Conservation (phyloP, 2,113 vertebrate genomes). For the Arvicanthis niloticus region DNA sequence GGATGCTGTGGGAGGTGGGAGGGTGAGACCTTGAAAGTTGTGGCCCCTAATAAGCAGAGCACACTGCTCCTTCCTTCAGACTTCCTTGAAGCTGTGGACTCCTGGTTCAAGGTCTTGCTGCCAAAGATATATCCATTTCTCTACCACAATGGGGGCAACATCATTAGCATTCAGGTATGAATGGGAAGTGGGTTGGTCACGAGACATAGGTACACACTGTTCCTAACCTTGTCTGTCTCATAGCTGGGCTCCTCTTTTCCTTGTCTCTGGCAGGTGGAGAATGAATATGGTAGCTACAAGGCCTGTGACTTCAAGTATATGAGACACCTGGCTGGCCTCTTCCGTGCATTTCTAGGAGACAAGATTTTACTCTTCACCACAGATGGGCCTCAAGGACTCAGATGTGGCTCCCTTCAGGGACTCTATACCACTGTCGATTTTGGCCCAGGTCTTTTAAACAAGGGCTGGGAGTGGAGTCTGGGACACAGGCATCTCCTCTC, state of each 20-base stretch:
- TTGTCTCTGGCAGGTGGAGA: slow-evolving; percentile 91
- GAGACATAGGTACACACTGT: neutral
- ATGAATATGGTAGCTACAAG: slow-evolving; percentile 96
- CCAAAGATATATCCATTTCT: slow-evolving; percentile 93
- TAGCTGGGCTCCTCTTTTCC: neutral
- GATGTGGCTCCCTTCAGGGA: slow-evolving; percentile 93
- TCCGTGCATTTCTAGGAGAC: slow-evolving; percentile 90
- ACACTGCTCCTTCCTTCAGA: slow-evolving; percentile 84
- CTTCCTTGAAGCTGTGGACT: slow-evolving; percentile 93
- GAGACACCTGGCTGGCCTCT: slow-evolving; percentile 89
- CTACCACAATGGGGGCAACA: slow-evolving; percentile 95
- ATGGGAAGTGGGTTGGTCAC: neutral
- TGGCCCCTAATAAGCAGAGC: neutral
- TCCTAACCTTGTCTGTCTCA: neutral
- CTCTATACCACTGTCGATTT: slow-evolving; percentile 96
- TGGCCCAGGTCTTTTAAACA: slow-evolving; percentile 91
- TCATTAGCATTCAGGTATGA: slow-evolving; percentile 95
- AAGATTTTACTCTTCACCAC: slow-evolving; percentile 96
- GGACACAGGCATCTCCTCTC: neutral
- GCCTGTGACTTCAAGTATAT: slow-evolving; percentile 95
- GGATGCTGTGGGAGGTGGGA: neutral
- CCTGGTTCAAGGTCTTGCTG: slow-evolving; percentile 94
- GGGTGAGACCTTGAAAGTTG: neutral
- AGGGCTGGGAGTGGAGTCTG: slow-evolving; percentile 41
- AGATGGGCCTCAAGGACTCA: slow-evolving; percentile 89